Conservation (phyloP, 2,797 vertebrate species). For the Thalassophryne amazonica region DNA sequence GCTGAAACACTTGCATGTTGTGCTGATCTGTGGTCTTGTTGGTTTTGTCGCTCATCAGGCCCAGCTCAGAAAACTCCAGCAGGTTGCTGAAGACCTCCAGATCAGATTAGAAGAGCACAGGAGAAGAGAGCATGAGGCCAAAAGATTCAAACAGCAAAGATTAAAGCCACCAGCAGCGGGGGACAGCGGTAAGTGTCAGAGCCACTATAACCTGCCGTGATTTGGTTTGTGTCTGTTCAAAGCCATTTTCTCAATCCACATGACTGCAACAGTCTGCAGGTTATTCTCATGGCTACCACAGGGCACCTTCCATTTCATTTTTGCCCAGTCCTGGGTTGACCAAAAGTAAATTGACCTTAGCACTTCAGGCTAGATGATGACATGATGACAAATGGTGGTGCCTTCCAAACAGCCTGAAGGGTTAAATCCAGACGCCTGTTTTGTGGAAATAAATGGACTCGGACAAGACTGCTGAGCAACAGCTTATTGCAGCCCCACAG, state of each 20-base stretch:
- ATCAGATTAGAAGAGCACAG: slow-evolving; percentile 66
- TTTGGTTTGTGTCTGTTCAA: slow-evolving; percentile 25
- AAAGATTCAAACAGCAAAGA: slow-evolving; percentile 50
- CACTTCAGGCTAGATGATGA: slow-evolving; percentile 25
- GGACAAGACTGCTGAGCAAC: slow-evolving; percentile 51
- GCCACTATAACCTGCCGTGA: slow-evolving; percentile 22
- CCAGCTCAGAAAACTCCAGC: slow-evolving; percentile 70
- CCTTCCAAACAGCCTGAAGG: slow-evolving; percentile 38
- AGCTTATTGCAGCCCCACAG: slow-evolving; percentile 38
- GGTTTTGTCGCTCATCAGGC: slow-evolving; percentile 37
- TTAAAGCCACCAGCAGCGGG: slow-evolving; percentile 36
- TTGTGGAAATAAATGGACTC: slow-evolving; percentile 41
- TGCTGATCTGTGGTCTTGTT: not conserved
- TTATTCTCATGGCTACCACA: slow-evolving; percentile 12
- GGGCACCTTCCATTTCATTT: slow-evolving; percentile 49
- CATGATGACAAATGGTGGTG: slow-evolving; percentile 44
- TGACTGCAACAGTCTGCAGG: slow-evolving; percentile 20
- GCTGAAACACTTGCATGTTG: not conserved
- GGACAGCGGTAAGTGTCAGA: slow-evolving; percentile 39
- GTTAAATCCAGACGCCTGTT: slow-evolving; percentile 47
- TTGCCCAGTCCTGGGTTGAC: slow-evolving; percentile 8
- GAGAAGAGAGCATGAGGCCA: slow-evolving; percentile 57
- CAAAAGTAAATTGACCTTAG: slow-evolving; percentile 42
- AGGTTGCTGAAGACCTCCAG: slow-evolving; percentile 66
- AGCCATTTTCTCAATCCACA: slow-evolving; percentile 19